Conservation (phyloP, 2,797 vertebrate genomes). For the Dryobates pubescens region DNA sequence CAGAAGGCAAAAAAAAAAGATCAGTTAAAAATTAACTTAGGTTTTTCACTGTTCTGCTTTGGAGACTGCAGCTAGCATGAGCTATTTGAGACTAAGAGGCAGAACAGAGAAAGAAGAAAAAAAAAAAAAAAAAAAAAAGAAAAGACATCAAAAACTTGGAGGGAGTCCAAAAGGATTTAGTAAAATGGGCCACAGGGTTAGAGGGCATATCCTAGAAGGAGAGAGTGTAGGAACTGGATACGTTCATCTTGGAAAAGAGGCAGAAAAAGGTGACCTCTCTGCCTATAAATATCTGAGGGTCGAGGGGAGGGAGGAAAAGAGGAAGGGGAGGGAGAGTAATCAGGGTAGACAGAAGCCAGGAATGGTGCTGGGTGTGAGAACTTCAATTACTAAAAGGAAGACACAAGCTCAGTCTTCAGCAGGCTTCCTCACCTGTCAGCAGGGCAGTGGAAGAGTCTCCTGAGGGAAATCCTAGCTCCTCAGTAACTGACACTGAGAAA, state of each 20-base stretch:
- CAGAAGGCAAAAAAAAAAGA: neutral
- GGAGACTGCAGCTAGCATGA: neutral
- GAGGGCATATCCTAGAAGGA: constrained; percentile 69
- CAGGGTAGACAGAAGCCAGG: constrained; percentile 48
- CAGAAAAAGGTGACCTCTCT: constrained; percentile 57
- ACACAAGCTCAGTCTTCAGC: neutral
- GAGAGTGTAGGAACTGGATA: constrained; percentile 67
- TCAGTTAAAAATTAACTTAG: neutral
- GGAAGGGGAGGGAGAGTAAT: constrained; percentile 66
- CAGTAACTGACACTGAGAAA: neutral
- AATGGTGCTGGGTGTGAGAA: constrained; percentile 23
- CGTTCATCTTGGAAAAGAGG: constrained; percentile 18
- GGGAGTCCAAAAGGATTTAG: constrained; percentile 53
- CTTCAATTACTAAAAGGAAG: constrained; percentile 64
- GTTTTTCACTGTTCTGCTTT: constrained; percentile 20
- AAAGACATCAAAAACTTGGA: constrained; percentile 57
- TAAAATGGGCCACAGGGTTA: constrained; percentile 60
- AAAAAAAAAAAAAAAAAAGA: neutral
- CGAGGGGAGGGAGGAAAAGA: constrained; percentile 17
- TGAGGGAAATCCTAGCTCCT: constrained; percentile 64
- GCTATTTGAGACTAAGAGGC: constrained; percentile 12
- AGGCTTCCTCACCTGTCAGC: constrained; percentile 58
- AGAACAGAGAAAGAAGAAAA: too few relatives aligned
- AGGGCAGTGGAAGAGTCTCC: constrained; percentile 14
- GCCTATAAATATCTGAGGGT: constrained; percentile 67